phyloP scores from a whole-genome alignment of 2,113 vertebrate genomes.

The Puma concolor region DNA sequence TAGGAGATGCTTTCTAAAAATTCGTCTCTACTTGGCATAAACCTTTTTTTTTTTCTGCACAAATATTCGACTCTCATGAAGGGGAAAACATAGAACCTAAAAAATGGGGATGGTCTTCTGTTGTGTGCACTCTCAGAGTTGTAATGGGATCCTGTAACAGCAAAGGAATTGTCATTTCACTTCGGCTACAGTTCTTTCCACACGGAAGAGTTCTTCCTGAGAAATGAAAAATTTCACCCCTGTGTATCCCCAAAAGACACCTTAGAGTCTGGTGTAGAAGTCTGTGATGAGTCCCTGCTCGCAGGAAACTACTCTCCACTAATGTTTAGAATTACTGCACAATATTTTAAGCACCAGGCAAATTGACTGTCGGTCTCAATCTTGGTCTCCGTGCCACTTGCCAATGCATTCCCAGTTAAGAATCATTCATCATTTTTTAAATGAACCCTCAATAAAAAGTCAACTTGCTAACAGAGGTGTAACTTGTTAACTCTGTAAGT shows the following conservation, averaged over 20 bases:
- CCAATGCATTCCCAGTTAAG: not conserved
- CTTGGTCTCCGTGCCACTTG: not conserved
- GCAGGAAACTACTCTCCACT: not conserved
- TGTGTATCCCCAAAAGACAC: not conserved
- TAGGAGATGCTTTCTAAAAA: not conserved
- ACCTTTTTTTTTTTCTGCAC: not conserved
- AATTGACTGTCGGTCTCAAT: not conserved
- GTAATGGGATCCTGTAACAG: not conserved
- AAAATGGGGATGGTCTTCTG: not conserved
- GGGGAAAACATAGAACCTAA: not conserved
- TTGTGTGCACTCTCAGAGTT: not conserved
- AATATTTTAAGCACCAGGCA: not conserved
- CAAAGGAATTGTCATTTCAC: not conserved
- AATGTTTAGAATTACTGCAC: not conserved
- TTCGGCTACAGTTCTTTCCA: not conserved
- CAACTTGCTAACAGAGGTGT: not conserved
- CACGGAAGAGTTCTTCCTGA: not conserved
- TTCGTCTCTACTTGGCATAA: not conserved
- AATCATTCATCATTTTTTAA: not conserved
- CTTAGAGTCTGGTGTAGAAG: not conserved
- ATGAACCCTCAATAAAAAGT: not conserved
- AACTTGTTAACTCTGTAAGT: not conserved
- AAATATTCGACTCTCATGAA: not conserved
- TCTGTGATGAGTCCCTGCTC: not conserved
- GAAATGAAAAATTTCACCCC: slow-evolving; percentile 32